A percentile compares a stretch with the other conserved stretches of the same genome.
These are phyloP conservation scores for Chondrosia reniformis DNA, from an alignment of 37 sponge, comb jelly and placozoan species.

Conservation along the genomic window DNA sequence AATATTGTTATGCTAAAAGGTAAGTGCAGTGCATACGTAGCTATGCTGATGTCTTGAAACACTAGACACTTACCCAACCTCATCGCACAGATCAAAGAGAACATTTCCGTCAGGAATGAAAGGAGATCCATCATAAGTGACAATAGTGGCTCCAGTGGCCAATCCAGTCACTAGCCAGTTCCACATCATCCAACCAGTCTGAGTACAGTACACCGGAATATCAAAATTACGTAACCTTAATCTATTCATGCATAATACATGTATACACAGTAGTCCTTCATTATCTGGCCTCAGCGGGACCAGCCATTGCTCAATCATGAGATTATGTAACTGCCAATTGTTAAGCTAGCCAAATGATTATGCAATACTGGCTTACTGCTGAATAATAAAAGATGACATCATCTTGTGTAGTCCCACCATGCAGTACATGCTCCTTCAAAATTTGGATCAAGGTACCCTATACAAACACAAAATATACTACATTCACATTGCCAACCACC, in stretches of 20 bases:
- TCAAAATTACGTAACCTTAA: too few relatives aligned
- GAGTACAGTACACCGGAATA: background rate
- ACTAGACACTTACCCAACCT: slow-evolving; percentile 53
- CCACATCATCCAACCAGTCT: slow-evolving; percentile 99
- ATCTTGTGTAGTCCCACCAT: slow-evolving; percentile 75
- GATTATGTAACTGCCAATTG: too few relatives aligned
- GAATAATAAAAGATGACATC: slow-evolving; percentile 94
- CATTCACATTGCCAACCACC: too few relatives aligned
- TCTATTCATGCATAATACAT: too few relatives aligned
- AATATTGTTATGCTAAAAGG: slow-evolving; percentile 74
- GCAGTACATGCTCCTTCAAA: slow-evolving; percentile 94
- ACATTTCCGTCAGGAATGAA: slow-evolving; percentile 74
- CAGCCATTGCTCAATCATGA: too few relatives aligned
- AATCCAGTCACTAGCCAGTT: slow-evolving; percentile 94
- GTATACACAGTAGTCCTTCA: too few relatives aligned
- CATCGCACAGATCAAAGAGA: slow-evolving; percentile 89
- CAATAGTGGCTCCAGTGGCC: slow-evolving; percentile 80
- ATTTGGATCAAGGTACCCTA: slow-evolving; percentile 97
- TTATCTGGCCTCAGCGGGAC: too few relatives aligned
- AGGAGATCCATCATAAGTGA: slow-evolving; percentile 97
- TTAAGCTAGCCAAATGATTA: too few relatives aligned
- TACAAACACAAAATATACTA: background rate
- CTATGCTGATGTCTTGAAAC: background rate
- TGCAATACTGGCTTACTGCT: slow-evolving; percentile 77
- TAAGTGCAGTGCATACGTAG: slow-evolving; percentile 7